These are phyloP conservation scores for Eupsittula cactorum DNA, from an alignment of 2,113 vertebrate genomes.

Conservation along the genomic window DNA sequence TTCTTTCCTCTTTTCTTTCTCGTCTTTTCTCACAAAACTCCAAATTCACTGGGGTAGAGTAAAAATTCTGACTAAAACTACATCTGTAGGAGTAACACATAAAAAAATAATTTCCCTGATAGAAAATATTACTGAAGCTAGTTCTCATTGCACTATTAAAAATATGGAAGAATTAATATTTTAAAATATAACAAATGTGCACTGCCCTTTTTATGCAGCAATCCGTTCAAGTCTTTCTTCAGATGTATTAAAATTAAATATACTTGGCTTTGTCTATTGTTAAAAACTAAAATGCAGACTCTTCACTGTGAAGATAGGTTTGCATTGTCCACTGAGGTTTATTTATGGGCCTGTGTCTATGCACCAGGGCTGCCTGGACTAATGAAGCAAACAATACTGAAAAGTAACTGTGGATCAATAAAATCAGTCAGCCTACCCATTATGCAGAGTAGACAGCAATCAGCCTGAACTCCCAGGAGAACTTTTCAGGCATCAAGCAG, in stretches of 20 bases:
- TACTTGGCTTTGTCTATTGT: background rate
- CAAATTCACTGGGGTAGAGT: background rate
- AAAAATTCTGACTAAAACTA: background rate
- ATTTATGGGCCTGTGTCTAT: background rate
- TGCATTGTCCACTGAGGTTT: background rate
- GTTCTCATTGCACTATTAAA: background rate
- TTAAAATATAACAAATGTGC: background rate
- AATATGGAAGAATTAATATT: background rate
- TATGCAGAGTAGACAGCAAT: conserved; percentile 29
- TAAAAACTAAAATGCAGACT: background rate
- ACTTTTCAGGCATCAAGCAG: background rate
- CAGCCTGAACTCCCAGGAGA: background rate
- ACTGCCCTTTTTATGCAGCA: background rate
- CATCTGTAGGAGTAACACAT: background rate
- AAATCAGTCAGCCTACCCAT: background rate
- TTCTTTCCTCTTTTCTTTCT: background rate
- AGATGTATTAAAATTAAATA: background rate
- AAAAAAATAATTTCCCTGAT: background rate
- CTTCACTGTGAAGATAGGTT: background rate
- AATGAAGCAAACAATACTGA: background rate
- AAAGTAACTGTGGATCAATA: conserved; percentile 51
- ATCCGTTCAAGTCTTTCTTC: background rate
- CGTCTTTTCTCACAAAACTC: background rate
- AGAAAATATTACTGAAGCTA: background rate
- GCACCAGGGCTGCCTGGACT: background rate